Evolutionary conservation across 2,113 vertebrate species (phyloP).

Genomic region (Spea multiplicata): DNA sequence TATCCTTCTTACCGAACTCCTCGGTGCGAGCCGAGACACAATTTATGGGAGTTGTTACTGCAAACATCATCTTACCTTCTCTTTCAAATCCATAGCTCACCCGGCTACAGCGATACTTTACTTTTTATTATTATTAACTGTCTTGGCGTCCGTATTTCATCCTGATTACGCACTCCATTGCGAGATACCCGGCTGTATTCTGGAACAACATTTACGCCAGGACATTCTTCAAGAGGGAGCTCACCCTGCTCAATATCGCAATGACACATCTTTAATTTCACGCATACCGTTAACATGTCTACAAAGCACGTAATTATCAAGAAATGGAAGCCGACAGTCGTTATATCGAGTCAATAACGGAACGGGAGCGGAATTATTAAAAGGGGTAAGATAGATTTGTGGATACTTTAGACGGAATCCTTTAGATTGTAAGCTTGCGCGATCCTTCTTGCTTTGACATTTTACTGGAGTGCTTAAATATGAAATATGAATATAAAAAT

Average conservation of each 20-base stretch:
- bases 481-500: no score
- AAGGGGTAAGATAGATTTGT: no score
- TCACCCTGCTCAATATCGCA: not conserved
- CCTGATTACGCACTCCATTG: not conserved
- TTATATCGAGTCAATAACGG: no score
- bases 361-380: no score
- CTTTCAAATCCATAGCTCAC: slow-evolving; percentile 14
- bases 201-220: not conserved
- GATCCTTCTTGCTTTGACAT: no score
- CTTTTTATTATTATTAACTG: slow-evolving; percentile 23
- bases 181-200: not conserved
- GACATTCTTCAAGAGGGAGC: not conserved
- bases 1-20: not conserved
- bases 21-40: not conserved
- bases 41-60: slow-evolving; percentile 20
- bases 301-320: no score
- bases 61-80: slow-evolving; percentile 11
- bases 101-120: slow-evolving; percentile 15
- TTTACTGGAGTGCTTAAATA: no score
- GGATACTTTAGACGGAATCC: no score
- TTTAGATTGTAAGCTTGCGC: no score
- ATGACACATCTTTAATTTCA: no score
- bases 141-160: slow-evolving; percentile 1
- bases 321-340: no score
- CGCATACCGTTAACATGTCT: no score